Evolutionary conservation across 2,113 vertebrate species (phyloP), one percentile per base, ranked within the genome.

Genomic region (Taurulus bubalis): DNA sequence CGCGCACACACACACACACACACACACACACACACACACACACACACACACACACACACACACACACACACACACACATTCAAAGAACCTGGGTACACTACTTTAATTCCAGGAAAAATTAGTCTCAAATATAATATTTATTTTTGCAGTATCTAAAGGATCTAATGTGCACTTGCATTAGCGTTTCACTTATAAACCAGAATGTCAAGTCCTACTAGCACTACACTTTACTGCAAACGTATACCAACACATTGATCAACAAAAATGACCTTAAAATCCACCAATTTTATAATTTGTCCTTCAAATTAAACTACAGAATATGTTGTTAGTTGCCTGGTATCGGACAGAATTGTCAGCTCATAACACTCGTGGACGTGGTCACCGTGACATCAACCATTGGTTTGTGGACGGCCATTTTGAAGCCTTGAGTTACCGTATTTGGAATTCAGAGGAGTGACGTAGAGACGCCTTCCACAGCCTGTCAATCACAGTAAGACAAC

Each of bases 91-190:
- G 24, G 24, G 22, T 47, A 71, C 69, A n/a, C 34, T 1, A 47
- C 49, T 71, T 63, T 34, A 38, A 55, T 66, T 82, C 55, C 53
- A 75, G 47, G 32, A 60, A 51, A 69, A 5, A 56, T 12, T 20
- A 5, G 63, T 11, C 36, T 38, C 2, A 1, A 12, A 82, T 70
- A 6, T 14, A 80, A 63, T 65, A 76, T 89, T 64, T 71, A 81
- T n/a, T 76, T 74, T 64, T 30, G 62, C 51, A 58, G 34, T 47
- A 55, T 63, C n/a, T 71, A 11, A 12, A 71, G 28, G 45, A 42
- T 42, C 40, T 14, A 62, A 42, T 60, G 47, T 14, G 24, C 26
- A 64, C n/a, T 8, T 40, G 38, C 8, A 8, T 40, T 40, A 40
- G 11, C 11, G 68, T 55, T 65, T 36, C 14, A 5, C 10, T 38